These are phyloP conservation scores for Artibeus lituratus DNA, from an alignment of 2,797 vertebrate species.

Conservation along the genomic window DNA sequence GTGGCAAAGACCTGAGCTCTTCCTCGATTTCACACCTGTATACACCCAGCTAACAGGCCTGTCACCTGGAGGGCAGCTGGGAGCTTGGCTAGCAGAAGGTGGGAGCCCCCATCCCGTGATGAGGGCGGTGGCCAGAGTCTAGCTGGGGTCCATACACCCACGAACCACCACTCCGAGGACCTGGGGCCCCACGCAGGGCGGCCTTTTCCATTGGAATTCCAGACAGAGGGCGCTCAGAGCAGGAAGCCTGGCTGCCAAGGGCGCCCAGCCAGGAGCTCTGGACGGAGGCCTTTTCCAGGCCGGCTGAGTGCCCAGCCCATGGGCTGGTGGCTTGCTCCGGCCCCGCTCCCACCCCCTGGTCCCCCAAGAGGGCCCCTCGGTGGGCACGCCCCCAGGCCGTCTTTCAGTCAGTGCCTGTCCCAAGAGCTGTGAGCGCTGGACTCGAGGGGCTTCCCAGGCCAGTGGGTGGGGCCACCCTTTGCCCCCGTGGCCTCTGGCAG, in stretches of 20 bases:
- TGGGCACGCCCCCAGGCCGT: too few species aligned
- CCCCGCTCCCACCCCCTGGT: too few species aligned
- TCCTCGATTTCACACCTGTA: too few species aligned
- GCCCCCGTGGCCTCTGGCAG: background rate
- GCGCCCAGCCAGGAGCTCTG: background rate
- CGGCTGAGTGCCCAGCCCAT: fast-evolving
- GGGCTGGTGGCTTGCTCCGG: too few species aligned
- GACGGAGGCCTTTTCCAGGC: background rate
- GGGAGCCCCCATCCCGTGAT: background rate
- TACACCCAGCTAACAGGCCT: background rate
- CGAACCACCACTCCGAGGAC: background rate
- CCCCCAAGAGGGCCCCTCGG: too few species aligned
- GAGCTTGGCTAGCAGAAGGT: background rate
- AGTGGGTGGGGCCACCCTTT: too few species aligned
- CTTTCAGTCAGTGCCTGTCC: too few species aligned
- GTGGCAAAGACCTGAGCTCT: background rate
- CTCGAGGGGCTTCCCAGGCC: too few species aligned
- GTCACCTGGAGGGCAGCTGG: background rate
- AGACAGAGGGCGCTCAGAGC: background rate
- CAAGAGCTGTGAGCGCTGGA: too few species aligned
- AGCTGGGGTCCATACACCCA: background rate
- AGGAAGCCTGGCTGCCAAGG: background rate
- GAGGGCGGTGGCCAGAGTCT: background rate
- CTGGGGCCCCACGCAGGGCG: background rate
- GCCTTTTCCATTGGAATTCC: slow-evolving; percentile 38